Conservation (phyloP, 2,113 vertebrate species). For the Anolis sagrei region DNA sequence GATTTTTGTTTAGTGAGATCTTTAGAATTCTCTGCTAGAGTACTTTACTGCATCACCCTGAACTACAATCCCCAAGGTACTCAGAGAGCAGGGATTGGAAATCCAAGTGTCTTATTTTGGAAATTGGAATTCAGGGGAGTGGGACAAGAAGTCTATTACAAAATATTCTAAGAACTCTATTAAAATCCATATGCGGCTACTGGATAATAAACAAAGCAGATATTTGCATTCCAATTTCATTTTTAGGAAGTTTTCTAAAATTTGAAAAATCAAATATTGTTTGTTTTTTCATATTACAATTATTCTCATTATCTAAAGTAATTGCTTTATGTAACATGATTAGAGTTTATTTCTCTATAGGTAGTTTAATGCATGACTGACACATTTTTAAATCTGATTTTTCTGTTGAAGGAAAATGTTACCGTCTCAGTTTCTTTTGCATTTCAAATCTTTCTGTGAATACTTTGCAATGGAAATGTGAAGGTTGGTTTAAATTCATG, state of each 20-base stretch:
- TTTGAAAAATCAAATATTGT: background rate
- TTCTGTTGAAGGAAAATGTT: background rate
- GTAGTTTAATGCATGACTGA: too few species aligned
- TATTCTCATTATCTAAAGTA: background rate
- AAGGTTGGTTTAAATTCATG: slow-evolving; percentile 7
- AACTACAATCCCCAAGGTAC: too few species aligned
- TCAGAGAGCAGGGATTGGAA: too few species aligned
- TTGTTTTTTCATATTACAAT: background rate
- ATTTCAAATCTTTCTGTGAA: background rate
- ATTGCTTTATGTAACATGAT: background rate
- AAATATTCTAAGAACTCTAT: too few species aligned
- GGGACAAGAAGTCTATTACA: too few species aligned
- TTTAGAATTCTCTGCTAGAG: too few species aligned
- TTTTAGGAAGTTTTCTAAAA: background rate
- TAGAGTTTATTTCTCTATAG: background rate
- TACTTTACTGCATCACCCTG: too few species aligned
- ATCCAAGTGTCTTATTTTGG: too few species aligned
- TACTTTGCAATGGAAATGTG: background rate
- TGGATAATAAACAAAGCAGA: background rate
- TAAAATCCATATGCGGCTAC: background rate
- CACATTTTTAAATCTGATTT: background rate
- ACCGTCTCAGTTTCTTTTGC: background rate
- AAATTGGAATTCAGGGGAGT: too few species aligned
- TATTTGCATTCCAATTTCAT: background rate
- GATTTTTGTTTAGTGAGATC: too few species aligned